Evolutionary conservation across 2,797 vertebrate genomes (phyloP).

Genomic region (Graptemys geographica): DNA sequence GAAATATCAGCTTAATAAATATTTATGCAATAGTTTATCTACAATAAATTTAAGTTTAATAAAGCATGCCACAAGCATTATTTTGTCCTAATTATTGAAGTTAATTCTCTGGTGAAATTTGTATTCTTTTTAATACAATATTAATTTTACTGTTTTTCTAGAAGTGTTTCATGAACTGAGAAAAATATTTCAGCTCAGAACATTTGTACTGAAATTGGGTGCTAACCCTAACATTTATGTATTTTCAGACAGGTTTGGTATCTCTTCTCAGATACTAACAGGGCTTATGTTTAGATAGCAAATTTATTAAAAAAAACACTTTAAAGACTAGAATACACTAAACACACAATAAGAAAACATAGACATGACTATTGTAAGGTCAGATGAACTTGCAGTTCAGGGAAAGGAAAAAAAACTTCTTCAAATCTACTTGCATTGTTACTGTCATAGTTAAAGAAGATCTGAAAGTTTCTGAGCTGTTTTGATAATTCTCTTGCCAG

Average conservation of each 20-base stretch:
- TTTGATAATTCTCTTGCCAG: background rate
- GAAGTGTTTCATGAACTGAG: conserved; percentile 19
- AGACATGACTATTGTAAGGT: background rate
- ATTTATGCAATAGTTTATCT: conserved; percentile 31
- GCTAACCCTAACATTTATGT: background rate
- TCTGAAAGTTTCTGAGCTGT: background rate
- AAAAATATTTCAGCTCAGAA: background rate
- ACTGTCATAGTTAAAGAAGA: background rate
- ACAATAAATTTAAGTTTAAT: background rate
- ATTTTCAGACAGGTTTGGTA: background rate
- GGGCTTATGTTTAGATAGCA: background rate
- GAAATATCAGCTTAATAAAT: background rate
- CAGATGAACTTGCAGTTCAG: rapidly evolving
- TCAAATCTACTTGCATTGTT: background rate
- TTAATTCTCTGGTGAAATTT: background rate
- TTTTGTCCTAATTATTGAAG: conserved; percentile 37
- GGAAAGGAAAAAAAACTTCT: background rate
- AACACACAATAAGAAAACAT: background rate
- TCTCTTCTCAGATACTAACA: background rate
- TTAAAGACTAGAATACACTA: background rate
- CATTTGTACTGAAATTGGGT: background rate
- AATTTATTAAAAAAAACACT: background rate
- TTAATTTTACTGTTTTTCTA: conserved; percentile 15
- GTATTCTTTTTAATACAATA: background rate
- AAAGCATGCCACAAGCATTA: background rate